Evolutionary conservation across 2,113 vertebrate genomes (phyloP).

Genomic region (Oxyruncus cristatus): DNA sequence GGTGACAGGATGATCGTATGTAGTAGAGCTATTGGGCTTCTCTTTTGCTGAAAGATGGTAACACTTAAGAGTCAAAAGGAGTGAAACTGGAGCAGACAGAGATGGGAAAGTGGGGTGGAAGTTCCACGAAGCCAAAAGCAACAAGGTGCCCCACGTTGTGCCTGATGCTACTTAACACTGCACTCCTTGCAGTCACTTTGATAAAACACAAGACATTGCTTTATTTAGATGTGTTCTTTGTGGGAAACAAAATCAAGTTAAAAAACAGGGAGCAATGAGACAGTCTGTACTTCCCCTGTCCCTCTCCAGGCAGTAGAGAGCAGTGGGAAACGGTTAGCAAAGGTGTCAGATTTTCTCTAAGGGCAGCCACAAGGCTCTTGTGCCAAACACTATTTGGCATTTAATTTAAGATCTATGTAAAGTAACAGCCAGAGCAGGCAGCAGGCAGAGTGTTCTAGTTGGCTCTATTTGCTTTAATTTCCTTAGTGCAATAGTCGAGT

Average conservation of each 20-base stretch:
- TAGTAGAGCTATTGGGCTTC: background rate
- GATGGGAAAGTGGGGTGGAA: background rate
- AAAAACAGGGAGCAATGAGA: background rate
- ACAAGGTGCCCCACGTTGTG: background rate
- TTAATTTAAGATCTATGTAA: slow-evolving; percentile 56
- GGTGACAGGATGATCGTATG: background rate
- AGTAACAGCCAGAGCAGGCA: slow-evolving; percentile 42
- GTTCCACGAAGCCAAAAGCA: background rate
- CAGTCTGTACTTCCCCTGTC: background rate
- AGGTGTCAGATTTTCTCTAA: slow-evolving; percentile 68
- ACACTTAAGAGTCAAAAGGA: background rate
- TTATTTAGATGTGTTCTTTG: background rate
- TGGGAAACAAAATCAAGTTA: background rate
- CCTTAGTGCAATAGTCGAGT: background rate
- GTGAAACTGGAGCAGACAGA: background rate
- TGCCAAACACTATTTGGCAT: slow-evolving; percentile 62
- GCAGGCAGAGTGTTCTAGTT: slow-evolving; percentile 1
- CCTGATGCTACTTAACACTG: background rate
- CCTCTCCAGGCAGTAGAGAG: slow-evolving; percentile 1
- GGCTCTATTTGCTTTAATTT: slow-evolving; percentile 58
- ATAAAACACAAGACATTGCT: background rate
- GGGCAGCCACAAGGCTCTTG: slow-evolving; percentile 21
- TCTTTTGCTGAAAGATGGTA: background rate
- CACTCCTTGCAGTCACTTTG: background rate
- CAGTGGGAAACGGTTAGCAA: slow-evolving; percentile 6